Base-by-base conservation (phyloP, 2,888 invertebrate genomes). In the Tetragonula carbonaria region DNA sequence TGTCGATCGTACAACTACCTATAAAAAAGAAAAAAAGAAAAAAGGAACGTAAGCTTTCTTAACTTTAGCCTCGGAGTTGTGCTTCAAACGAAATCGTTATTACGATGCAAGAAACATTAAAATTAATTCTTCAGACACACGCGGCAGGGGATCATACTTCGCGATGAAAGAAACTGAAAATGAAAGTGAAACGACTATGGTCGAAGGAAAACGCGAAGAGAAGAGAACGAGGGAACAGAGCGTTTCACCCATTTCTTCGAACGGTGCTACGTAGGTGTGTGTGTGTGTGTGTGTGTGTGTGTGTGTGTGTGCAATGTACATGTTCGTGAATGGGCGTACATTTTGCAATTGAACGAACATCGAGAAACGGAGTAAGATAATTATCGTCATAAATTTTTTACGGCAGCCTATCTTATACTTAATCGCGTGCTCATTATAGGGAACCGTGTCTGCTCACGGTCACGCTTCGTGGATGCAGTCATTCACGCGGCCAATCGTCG, bases 401-500 rank as follows among this genome's bases (percentile, higher is more conserved):
- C 72, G 53, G 50, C 6, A 68, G 23, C 57, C 73, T 67, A 66
- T 33, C 74, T 74, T 74, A 33, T 72, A 62, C 59, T 82, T 82
- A 84, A 82, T 82, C 68, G 45, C 23, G 63, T 45, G 51, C 38
- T 57, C 70, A 59, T 73, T 71, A 84, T 71, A 33, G 63, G 59
- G 59, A 33, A 16, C 66, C 21, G 71, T 62, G 79, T 67, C 72
- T 63, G 67, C 3, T 71, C 33, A 45, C 71, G 86, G 89, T 90
- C 89, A 89, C 84, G 88, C 88, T 85, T 82, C 84, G 84, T 72
- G 67, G 74, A 83, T 82, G 78, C 87, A 89, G 88, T 91, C 86
- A 89, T 91, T 90, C 90, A 78, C 91, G 87, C 86, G 86, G 66
- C 79, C 71, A 80, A 73, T 67, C 81, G 80, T 85, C 74, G 85